phyloP scores from a whole-genome alignment of 1,140 invertebrate genomes.

The Drosophila sturtevanti region DNA sequence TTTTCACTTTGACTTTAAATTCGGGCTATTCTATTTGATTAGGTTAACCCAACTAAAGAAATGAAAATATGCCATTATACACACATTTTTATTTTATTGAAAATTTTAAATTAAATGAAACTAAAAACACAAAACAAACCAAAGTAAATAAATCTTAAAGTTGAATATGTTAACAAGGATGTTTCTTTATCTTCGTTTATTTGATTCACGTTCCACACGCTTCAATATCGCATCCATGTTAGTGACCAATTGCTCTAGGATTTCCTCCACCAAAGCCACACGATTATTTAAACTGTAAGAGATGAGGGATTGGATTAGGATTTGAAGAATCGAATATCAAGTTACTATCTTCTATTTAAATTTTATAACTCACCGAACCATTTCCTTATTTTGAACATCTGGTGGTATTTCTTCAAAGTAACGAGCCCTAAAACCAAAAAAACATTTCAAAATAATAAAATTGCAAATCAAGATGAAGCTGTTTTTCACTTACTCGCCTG shows the following conservation, averaged over 20 bases:
- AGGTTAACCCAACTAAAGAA: background rate
- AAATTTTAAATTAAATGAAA: slow-evolving; percentile 1
- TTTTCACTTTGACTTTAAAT: slow-evolving; percentile 49
- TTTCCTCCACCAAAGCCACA: slow-evolving; percentile 62
- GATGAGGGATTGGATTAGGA: background rate
- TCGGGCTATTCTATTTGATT: slow-evolving; percentile 10
- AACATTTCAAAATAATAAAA: background rate
- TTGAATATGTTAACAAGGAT: background rate
- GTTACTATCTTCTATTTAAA: no score
- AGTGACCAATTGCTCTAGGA: slow-evolving; percentile 64
- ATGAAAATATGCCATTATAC: background rate
- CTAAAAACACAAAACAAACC: background rate
- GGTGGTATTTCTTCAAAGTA: slow-evolving; percentile 59
- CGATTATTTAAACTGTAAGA: slow-evolving; percentile 60
- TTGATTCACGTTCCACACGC: slow-evolving; percentile 50
- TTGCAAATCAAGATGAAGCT: no score
- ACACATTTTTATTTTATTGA: slow-evolving; percentile 17
- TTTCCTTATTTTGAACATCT: slow-evolving; percentile 41
- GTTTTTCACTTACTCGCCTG: slow-evolving; percentile 37
- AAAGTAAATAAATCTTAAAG: background rate
- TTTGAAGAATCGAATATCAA: no score
- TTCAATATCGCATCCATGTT: slow-evolving; percentile 69
- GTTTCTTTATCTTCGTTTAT: slow-evolving; percentile 13
- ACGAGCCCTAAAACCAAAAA: slow-evolving; percentile 19
- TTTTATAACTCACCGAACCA: slow-evolving; percentile 40